phyloP scores from a whole-genome alignment of 2,113 vertebrate genomes.

The Salminus brasiliensis region DNA sequence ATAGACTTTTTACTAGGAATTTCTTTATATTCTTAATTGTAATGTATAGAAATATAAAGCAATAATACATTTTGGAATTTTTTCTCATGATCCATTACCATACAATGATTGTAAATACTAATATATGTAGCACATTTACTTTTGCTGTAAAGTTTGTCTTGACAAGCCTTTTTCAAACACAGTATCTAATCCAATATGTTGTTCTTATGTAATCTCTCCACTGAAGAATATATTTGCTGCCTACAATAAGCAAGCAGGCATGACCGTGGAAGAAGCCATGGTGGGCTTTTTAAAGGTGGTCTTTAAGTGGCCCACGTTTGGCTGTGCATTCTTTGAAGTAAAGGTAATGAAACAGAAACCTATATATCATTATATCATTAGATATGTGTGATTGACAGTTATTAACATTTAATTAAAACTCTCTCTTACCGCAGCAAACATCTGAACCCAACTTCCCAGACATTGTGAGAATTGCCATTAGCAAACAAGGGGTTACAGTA shows the following conservation, averaged over 20 bases:
- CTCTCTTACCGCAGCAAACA: slow-evolving; percentile 82
- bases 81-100: too few relatives aligned
- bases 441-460: slow-evolving; percentile 89
- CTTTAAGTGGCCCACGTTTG: slow-evolving; percentile 89
- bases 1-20: too few relatives aligned
- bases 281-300: slow-evolving; percentile 86
- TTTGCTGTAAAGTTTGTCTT: too few relatives aligned
- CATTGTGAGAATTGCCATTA: slow-evolving; percentile 90
- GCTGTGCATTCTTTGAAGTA: slow-evolving; percentile 97
- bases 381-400: not conserved
- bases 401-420: not conserved
- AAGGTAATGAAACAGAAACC: slow-evolving; percentile 80
- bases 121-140: too few relatives aligned
- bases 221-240: slow-evolving; percentile 70
- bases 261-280: slow-evolving; percentile 85
- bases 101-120: too few relatives aligned
- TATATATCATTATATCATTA: too few relatives aligned
- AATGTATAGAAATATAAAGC: too few relatives aligned
- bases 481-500: slow-evolving; percentile 87
- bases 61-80: too few relatives aligned
- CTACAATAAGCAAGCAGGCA: slow-evolving; percentile 79
- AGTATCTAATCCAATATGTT: not conserved
- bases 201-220: slow-evolving; percentile 12
- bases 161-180: too few relatives aligned
- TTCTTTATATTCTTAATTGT: too few relatives aligned